These are phyloP conservation scores for Crotalus horridus DNA, from an alignment of 2,113 vertebrate species.

Conservation along the genomic window DNA sequence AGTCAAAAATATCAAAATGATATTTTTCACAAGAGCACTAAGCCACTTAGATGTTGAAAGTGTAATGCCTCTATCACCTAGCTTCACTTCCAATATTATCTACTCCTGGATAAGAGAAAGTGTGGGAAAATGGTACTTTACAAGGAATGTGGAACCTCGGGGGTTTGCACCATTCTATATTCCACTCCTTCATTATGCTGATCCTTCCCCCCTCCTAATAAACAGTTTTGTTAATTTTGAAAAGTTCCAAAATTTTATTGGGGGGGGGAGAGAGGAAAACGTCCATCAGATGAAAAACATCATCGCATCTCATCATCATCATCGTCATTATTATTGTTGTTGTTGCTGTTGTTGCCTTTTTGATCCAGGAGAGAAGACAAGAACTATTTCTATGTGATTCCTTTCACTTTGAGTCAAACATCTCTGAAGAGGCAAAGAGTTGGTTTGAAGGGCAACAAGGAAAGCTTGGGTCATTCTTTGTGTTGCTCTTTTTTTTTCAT, in stretches of 20 bases:
- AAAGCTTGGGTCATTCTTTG: constrained; percentile 49
- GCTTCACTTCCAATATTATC: not conserved
- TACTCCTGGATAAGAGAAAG: not conserved
- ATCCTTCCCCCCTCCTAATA: not conserved
- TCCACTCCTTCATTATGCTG: not conserved
- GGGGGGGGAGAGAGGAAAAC: not conserved
- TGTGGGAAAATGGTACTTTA: accelerated
- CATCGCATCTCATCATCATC: too few species aligned
- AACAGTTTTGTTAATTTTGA: not conserved
- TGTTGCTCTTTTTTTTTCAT: constrained; percentile 35
- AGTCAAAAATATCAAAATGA: not conserved
- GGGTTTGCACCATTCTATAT: not conserved
- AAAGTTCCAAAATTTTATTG: not conserved
- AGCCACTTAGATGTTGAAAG: not conserved
- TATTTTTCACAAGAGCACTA: not conserved
- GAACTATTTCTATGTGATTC: not conserved
- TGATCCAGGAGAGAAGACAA: not conserved
- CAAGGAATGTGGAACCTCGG: not conserved
- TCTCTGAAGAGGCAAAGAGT: constrained; percentile 16
- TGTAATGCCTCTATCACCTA: not conserved
- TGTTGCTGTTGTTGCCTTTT: too few species aligned
- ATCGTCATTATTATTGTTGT: too few species aligned
- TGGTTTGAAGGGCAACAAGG: constrained; percentile 24
- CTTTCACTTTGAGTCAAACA: not conserved
- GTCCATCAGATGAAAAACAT: not conserved